These are phyloP conservation scores for Drosophila varians DNA, from an alignment of 1,140 invertebrate species.

Conservation along the genomic window DNA sequence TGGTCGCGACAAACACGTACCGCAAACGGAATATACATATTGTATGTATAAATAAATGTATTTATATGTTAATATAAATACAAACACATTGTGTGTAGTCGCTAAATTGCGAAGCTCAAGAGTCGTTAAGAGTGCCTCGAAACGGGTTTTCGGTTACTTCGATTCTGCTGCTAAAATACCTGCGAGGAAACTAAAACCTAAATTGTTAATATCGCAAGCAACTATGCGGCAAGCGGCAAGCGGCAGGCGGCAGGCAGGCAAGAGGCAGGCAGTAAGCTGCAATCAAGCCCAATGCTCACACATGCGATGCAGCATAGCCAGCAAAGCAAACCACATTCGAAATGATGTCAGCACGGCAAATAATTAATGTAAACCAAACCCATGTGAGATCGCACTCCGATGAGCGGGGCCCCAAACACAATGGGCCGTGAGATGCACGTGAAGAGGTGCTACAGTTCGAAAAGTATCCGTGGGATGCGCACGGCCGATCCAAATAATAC, in stretches of 20 bases:
- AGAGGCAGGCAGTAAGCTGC: constrained; percentile 16
- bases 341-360: constrained; percentile 72
- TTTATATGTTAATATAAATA: constrained; percentile 43
- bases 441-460: constrained; percentile 23
- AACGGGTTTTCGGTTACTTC: constrained; percentile 47
- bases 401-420: constrained; percentile 49
- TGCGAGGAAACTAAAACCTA: constrained; percentile 21
- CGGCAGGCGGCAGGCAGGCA: constrained; percentile 53
- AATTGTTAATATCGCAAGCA: constrained; percentile 73
- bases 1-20: constrained; percentile 70
- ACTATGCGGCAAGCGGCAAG: constrained; percentile 31
- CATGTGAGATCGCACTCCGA: constrained; percentile 68
- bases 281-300: constrained; percentile 71
- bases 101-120: constrained; percentile 32
- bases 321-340: constrained; percentile 58
- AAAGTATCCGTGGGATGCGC: constrained; percentile 60
- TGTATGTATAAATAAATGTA: constrained; percentile 25
- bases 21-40: constrained; percentile 26
- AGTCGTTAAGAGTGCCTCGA: constrained; percentile 39
- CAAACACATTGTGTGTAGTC: constrained; percentile 37
- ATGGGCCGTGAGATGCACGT: constrained; percentile 46
- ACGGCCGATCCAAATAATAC: constrained; percentile 11
- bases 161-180: constrained; percentile 38
- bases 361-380: constrained; percentile 65
- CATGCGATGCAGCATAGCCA: constrained; percentile 62